Conservation (phyloP, 2,797 vertebrate species). For the Ctenopoma multispine region DNA sequence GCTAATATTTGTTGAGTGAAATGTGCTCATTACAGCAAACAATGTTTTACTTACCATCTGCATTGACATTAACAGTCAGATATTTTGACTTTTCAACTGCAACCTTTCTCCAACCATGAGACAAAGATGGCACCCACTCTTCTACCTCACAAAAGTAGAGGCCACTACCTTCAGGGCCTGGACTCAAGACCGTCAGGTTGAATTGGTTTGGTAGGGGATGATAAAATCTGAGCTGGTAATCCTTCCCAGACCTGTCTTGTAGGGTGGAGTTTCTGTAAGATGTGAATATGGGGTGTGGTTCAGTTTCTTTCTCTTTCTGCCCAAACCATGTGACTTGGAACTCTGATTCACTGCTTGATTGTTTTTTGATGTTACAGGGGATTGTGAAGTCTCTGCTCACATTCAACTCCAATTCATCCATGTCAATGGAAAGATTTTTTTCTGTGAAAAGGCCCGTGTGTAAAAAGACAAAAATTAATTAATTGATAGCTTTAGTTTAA, state of each 20-base stretch:
- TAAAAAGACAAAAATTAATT: not conserved
- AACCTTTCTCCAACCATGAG: conserved; percentile 76
- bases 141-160: conserved; percentile 86
- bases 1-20: not conserved
- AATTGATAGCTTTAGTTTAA: conserved; percentile 5
- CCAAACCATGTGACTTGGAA: conserved; percentile 77
- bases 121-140: conserved; percentile 84
- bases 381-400: conserved; percentile 55
- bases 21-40: not conserved
- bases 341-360: conserved; percentile 54
- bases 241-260: conserved; percentile 11
- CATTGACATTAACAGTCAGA: conserved; percentile 72
- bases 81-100: conserved; percentile 77
- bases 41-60: conserved; percentile 76
- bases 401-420: conserved; percentile 31
- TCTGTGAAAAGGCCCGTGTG: conserved; percentile 44
- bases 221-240: conserved; percentile 51
- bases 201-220: conserved; percentile 60
- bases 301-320: conserved; percentile 15
- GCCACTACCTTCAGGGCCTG: conserved; percentile 68
- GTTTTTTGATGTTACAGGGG: conserved; percentile 56
- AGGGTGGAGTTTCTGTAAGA: conserved; percentile 65
- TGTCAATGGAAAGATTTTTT: conserved; percentile 46
- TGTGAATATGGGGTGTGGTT: conserved; percentile 58
- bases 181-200: conserved; percentile 57